Evolutionary conservation across 2,113 vertebrate species (phyloP), one percentile per base, ranked within the genome.

Genomic region (Menidia beryllina): DNA sequence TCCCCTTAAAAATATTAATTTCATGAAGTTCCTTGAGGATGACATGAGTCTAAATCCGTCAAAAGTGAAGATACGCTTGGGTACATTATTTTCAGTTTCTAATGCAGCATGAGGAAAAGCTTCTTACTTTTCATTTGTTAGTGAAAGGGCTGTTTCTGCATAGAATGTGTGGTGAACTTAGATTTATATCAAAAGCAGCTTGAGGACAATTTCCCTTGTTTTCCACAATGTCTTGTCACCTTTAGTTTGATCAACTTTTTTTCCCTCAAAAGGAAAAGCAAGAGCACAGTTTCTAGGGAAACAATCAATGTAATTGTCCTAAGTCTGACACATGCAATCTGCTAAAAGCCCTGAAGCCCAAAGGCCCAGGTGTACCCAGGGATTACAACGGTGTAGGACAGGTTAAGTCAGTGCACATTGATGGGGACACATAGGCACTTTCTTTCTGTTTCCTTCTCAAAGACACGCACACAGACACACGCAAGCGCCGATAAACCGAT

Each of bases 261-360:
- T 26, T 1, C n/a, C 13, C 39, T 61, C 69, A 20, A 54, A 63
- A 83, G 81, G 83, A 62, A 66, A 81, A 5, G 65, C 67, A 80
- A 81, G 45, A 86, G 78, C 79, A 85, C 84, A 82, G 74, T 90
- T 92, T 92, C 88, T 88, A 82, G 89, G 89, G 75, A 86, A 93
- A 91, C 92, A 93, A 92, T 93, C 90, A 91, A 80, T 84, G 81
- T 91, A 92, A 91, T 90, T 91, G 92, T 91, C 81, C 87, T 77
- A 86, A 90, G 77, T 89, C 82, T 86, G 87, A 91, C 90, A 87
- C 82, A 86, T 88, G 90, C 91, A 94, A 94, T 94, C 88, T 89
- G 88, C 90, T 93, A 93, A 94, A 93, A 91, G 91, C 90, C 87
- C 86, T 41, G 71, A 61, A 87, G 92, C 88, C 83, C 85, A 85